Base-by-base conservation (phyloP, 1,140 invertebrate species). In the Chrysopa pallens region DNA sequence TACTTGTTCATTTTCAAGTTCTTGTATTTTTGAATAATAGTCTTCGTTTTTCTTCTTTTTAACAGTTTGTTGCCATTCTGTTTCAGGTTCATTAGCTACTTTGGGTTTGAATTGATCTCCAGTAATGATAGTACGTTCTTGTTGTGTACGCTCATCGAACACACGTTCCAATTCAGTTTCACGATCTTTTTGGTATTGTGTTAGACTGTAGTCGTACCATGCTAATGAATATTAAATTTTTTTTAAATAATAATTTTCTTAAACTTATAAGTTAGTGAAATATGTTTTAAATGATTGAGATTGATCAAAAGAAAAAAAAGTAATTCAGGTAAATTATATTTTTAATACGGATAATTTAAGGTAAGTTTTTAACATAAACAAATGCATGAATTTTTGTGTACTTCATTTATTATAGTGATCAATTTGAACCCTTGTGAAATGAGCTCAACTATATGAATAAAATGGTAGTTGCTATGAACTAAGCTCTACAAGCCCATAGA, bases 181-280 rank as follows among this genome's bases (percentile, higher is more conserved):
- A 45, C 85, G 74, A 55, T 85, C 81, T 54, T 77, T 70, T 61
- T 91, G 86, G 60, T 89, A 90, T 57, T 76, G 74, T 48, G 77
- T 72, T 53, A 87, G 73, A 57, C 84, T 85, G 56, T 74, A 73
- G 69, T 93, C 88, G 67, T 93, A 92, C 87, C 88, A 92, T 42
- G 88, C 88, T 92, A 69, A 54, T 63, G 48, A 59, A 59, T 57
- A 56, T n/a, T n/a, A n/a, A n/a, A 56, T 48, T 45, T 46, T 40
- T 42, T 57, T 46, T 43, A 40, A 17, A 6, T 35, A 37, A 36
- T 41, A 29, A 51, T 56, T 9, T 33, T 33, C 17, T 23, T 3
- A 23, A 3, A 23, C 5, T 23, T 23, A 3, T 23, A 23, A 23
- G 17, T 23, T 2, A 2, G 5, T 23, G 17, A 23, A 23, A 23